Evolutionary conservation across 2,888 invertebrate genomes (phyloP), one percentile per base, ranked within the genome.

Genomic region (Tortricodes alternella): DNA sequence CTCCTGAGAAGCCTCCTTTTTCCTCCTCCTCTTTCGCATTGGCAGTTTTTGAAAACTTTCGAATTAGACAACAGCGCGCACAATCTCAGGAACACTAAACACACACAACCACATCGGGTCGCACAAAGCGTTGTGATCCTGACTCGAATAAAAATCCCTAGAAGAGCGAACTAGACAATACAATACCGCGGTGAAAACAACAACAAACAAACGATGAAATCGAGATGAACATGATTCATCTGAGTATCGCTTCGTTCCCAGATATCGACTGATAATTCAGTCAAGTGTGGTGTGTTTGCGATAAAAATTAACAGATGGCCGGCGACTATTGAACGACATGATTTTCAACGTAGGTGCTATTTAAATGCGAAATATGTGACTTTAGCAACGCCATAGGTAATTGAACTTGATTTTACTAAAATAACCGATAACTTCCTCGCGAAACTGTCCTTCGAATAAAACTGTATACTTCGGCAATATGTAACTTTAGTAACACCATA

Each of bases 11-110:
- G 70, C 63, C 89, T 81, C 63, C 88, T 89, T 89, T 85, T 90
- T 87, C 89, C 89, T 79, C 87, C 76, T 75, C 83, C 78, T 88
- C 89, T 84, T 85, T 89, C 89, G 89, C 89, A 89, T 84, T 86
- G 86, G 76, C 89, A 90, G 61, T 82, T 78, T 67, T 89, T 89
- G 62, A 88, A 88, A 48, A 81, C 69, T 67, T 84, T 88, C 63
- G 82, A 77, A 58, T 85, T 84, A 59, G 87, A 84, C 73, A 90
- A 81, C 88, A 89, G 80, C 61, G 78, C 80, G 89, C 80, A 85
- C 74, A 89, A 61, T 66, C 73, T 75, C 32, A 85, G 69, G 49
- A 89, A 67, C 64, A 89, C 85, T 83, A 85, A 86, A 71, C 84
- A 86, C 51, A 41, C 39, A 59, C 55, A 56, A 39, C 44, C 39